Percentiles rank a stretch among this genome's conserved stretches.
Conservation (phyloP, 2,797 vertebrate genomes). For the Ciconia nigra region DNA sequence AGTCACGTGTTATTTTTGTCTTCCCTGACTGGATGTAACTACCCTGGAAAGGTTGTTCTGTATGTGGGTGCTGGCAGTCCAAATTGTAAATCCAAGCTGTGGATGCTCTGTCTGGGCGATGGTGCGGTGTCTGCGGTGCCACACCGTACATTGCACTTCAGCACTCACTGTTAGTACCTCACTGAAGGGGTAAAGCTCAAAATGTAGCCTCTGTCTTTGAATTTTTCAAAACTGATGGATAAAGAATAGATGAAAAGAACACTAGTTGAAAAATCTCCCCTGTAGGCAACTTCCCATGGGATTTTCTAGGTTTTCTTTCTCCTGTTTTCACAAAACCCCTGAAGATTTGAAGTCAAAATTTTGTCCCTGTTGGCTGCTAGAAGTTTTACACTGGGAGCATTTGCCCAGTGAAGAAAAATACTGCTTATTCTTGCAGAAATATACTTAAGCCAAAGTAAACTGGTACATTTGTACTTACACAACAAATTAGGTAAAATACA, state of each 20-base stretch:
- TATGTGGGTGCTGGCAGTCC: not conserved
- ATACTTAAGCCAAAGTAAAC: not conserved
- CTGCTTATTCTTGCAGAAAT: not conserved
- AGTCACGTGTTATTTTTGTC: not conserved
- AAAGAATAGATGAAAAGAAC: not conserved
- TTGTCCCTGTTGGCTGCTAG: not conserved
- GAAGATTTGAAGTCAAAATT: not conserved
- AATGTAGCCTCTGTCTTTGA: not conserved
- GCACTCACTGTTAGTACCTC: not conserved
- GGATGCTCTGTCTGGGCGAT: not conserved
- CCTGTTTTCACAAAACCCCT: not conserved
- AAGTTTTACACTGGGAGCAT: not conserved
- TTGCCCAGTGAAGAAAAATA: not conserved
- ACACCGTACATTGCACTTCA: not conserved
- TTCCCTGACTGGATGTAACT: not conserved
- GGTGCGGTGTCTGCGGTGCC: rapidly evolving
- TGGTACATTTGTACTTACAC: not conserved
- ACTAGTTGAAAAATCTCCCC: not conserved
- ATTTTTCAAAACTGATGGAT: not conserved
- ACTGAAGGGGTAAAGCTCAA: not conserved
- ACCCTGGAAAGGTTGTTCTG: not conserved
- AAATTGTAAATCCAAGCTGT: not conserved
- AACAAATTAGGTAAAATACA: not conserved
- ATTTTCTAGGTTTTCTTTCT: not conserved
- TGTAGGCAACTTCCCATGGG: not conserved